Evolutionary conservation across 2,113 vertebrate genomes (phyloP), one percentile per base, ranked within the genome.

Genomic region (Chascanopsetta lugubris): DNA sequence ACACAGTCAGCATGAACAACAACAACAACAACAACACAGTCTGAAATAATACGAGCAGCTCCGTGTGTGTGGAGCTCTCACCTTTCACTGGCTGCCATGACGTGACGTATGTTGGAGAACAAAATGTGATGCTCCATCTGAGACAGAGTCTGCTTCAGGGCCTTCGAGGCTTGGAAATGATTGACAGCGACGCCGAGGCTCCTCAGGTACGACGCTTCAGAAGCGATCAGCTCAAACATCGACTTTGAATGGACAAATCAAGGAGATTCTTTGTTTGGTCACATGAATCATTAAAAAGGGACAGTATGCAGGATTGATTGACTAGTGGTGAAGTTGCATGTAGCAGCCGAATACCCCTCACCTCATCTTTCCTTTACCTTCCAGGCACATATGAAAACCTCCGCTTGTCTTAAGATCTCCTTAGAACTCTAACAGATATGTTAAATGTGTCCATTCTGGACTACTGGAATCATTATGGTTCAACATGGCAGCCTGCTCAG

Each of bases 171-270:
- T 38, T 73, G 83, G 77, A 89, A 95, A 21, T 93, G 90, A 49
- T 82, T 75, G 21, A 93, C 83, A 2, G 84, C 89, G 15, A 94
- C 84, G 1, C 65, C 64, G 10, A 95, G 84, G 69, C 93, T 94
- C 75, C 85, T 91, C 61, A 93, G 67, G 74, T 94, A 94, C 2
- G 93, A 94, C 0, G 89, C 93, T 64, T 94, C 94, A 0, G 92
- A 95, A 5, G 86, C 74, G 17, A 94, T 90, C 72, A 94, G 61
- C 88, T 94, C 93, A 77, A 94, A 94, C 72, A 88, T 91, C 0
- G 90, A 67, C 94, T 94, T 71, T 0, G 56, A 48, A 56, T 17
- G 42, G 38, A 60, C 10, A 59, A 58, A 18, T 45, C 1, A 0
- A 68, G 17, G 12, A 15, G 1, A n/a, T n/a, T n/a, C n/a, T n/a